These are phyloP conservation scores for Agapornis canus DNA, from an alignment of 2,797 vertebrate genomes.

Conservation along the genomic window DNA sequence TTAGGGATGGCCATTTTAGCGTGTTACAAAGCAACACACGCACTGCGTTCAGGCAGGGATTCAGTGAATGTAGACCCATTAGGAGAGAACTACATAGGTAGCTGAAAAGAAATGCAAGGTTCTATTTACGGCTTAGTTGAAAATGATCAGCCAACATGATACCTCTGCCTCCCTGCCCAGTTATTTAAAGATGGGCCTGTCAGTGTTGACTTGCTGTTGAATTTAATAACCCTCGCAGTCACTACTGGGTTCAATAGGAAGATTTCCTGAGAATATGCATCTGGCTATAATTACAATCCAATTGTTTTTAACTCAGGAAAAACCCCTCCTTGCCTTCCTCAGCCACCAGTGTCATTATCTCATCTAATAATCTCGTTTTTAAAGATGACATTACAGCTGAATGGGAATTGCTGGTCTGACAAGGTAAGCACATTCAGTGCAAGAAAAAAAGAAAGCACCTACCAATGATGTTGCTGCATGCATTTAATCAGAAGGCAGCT, in stretches of 20 bases:
- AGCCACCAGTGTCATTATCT: slow-evolving; percentile 13
- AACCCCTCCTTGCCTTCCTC: background rate
- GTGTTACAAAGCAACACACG: background rate
- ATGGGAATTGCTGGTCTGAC: slow-evolving; percentile 37
- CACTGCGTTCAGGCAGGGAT: background rate
- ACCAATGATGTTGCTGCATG: background rate
- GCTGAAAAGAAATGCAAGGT: background rate
- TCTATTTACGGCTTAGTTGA: slow-evolving; percentile 9
- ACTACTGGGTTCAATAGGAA: background rate
- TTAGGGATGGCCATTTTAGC: background rate
- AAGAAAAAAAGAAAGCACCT: background rate
- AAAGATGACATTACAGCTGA: slow-evolving; percentile 2
- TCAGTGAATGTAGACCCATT: background rate
- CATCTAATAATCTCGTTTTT: slow-evolving; percentile 37
- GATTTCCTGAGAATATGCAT: background rate
- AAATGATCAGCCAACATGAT: background rate
- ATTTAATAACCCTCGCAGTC: background rate
- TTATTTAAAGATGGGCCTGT: background rate
- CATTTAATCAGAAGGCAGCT: background rate
- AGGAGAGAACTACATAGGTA: background rate
- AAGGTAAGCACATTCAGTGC: background rate
- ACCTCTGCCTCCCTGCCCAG: background rate
- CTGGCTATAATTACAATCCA: slow-evolving; percentile 19
- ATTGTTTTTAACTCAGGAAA: background rate
- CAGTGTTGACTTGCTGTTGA: background rate